phyloP scores from a whole-genome alignment of 2,888 invertebrate genomes.

The Hedychridium roseum region DNA sequence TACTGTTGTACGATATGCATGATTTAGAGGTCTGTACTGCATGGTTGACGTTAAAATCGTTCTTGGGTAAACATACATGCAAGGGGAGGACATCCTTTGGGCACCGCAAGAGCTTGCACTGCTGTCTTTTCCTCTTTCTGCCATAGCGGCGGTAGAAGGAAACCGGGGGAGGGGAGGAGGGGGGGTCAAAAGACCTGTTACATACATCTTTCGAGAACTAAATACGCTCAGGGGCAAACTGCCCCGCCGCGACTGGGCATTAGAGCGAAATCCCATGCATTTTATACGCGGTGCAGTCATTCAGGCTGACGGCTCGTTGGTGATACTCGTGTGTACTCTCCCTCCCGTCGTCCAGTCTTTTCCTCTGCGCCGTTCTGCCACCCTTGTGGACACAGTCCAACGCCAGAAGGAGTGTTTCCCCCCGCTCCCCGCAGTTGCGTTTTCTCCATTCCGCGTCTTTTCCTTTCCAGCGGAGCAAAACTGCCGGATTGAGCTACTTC shows the following conservation, averaged over 20 bases:
- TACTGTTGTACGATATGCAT: too few species aligned
- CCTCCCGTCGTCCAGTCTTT: constrained; percentile 3
- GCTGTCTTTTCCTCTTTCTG: constrained; percentile 32
- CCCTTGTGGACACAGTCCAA: constrained; percentile 50
- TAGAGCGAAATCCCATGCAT: constrained; percentile 60
- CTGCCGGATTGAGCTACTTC: too few species aligned
- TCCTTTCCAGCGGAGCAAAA: constrained; percentile 67
- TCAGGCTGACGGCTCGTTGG: constrained; percentile 46
- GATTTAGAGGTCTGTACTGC: too few species aligned
- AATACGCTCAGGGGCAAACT: constrained; percentile 49
- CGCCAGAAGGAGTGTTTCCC: constrained; percentile 25
- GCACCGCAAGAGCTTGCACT: constrained; percentile 29
- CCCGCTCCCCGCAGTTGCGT: constrained; percentile 27
- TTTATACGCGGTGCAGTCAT: constrained; percentile 58
- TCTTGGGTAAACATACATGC: too few species aligned
- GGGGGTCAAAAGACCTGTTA: constrained; percentile 51
- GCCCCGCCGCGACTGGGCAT: too few species aligned
- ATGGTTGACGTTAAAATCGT: too few species aligned
- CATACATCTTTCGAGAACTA: constrained; percentile 50
- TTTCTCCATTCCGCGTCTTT: constrained; percentile 66
- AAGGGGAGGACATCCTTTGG: constrained; percentile 32
- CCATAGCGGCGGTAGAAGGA: too few species aligned
- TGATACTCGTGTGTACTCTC: constrained; percentile 44
- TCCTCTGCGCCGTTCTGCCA: constrained; percentile 30
- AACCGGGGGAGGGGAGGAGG: constrained; percentile 6